Evolutionary conservation across 1,140 invertebrate genomes (phyloP), one percentile per base, ranked within the genome.

Genomic region (Drosophila ambigua): DNA sequence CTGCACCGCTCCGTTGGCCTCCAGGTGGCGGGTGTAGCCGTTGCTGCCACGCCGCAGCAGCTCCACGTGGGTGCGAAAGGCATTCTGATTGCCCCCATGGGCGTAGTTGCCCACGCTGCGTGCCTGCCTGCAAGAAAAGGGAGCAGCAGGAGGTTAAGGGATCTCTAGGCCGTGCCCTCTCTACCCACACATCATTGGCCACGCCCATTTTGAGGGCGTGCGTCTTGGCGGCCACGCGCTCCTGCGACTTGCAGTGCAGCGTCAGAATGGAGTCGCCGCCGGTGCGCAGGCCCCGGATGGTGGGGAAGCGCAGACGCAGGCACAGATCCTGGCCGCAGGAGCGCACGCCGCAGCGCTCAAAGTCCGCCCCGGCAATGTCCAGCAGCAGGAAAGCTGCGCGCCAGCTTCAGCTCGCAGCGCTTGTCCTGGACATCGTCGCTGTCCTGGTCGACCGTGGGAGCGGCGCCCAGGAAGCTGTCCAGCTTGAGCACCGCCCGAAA

Each of bases 201-300:
- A 93, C 89, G 67, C 92, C 88, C 91, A 92, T 79, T 77, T 90
- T 89, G 8, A 92, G 66, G 46, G 91, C 92, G 72, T 94, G 94
- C 0, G 93, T 94, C 53, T 94, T 94, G 2, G 93, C 92, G 3
- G 93, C 93, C 3, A 93, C 92, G 43, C 92, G 92, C 20, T 95
- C 93, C 64, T 95, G 95, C 0, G 93, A 93, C 45, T 93, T 93
- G 79, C 95, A 95, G 68, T 94, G 93, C 31, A 96, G 91, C 23
- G 93, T 94, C 9, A 95, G 91, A 8, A 94, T 92, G 2, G 93
- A 90, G 78, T 96, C 95, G 49, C 94, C 93, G 0, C 93, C 93
- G n/a, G 95, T 92, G 80, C 93, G 93, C 35, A 96, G 80, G 2
- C 94, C 94, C 7, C 91, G 65, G 31, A 95, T 93, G 4, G 93